These are phyloP conservation scores for Zalophus californianus DNA, from an alignment of 2,797 vertebrate genomes.

Conservation along the genomic window DNA sequence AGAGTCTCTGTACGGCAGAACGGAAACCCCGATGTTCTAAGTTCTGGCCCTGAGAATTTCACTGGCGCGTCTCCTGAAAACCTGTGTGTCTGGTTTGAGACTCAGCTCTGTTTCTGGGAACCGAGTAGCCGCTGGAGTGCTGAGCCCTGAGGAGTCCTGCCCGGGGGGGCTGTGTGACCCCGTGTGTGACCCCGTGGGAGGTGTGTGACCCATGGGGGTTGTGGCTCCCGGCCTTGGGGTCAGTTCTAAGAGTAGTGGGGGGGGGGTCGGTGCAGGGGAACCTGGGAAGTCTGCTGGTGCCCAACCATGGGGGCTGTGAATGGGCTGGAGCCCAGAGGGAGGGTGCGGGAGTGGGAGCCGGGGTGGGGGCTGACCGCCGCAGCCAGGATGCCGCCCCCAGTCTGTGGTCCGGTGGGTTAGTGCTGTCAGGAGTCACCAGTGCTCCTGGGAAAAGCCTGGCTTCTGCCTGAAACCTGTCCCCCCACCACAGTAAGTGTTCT, in stretches of 20 bases:
- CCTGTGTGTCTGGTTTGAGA: neutral
- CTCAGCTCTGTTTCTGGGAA: neutral
- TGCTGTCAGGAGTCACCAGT: neutral
- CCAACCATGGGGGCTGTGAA: accelerated
- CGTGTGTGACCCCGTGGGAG: neutral
- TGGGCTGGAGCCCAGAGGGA: neutral
- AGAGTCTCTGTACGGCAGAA: too few species aligned
- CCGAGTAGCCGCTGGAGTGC: too few species aligned
- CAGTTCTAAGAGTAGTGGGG: neutral
- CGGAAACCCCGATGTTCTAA: neutral
- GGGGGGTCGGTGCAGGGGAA: too few species aligned
- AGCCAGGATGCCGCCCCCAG: neutral
- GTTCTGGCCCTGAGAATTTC: neutral
- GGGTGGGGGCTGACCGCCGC: too few species aligned
- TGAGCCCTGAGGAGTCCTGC: neutral
- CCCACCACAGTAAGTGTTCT: too few species aligned
- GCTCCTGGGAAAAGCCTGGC: neutral
- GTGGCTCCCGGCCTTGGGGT: neutral
- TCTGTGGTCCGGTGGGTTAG: neutral
- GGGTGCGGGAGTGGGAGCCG: neutral
- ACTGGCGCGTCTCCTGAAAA: neutral
- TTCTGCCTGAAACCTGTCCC: neutral
- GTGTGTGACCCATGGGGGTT: neutral
- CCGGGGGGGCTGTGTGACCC: neutral
- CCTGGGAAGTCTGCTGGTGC: neutral